phyloP scores from a whole-genome alignment of 2,113 vertebrate genomes.

The Zosterops japonicus region DNA sequence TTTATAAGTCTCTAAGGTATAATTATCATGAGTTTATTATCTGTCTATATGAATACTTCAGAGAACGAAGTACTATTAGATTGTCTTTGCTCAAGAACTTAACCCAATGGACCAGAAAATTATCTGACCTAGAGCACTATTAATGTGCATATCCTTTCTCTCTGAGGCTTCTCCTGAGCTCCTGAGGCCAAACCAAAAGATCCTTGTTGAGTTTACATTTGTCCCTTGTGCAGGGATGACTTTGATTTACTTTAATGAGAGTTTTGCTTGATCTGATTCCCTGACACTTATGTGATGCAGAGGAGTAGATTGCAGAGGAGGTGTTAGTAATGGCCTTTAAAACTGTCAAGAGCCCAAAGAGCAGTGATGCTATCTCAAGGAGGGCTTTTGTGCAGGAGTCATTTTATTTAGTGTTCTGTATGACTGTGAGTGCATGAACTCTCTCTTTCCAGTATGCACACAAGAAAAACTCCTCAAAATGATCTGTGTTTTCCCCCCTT shows the following conservation, averaged over 20 bases:
- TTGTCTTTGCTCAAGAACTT: slow-evolving; percentile 13
- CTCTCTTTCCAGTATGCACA: not conserved
- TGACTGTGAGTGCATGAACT: not conserved
- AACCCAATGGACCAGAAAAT: slow-evolving; percentile 54
- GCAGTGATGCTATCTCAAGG: not conserved
- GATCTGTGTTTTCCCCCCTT: not conserved
- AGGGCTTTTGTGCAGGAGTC: not conserved
- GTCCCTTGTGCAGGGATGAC: not conserved
- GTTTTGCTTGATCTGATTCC: not conserved
- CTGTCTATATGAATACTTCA: slow-evolving; percentile 51
- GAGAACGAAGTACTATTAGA: slow-evolving; percentile 46
- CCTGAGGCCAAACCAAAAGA: not conserved
- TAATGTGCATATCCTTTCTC: not conserved
- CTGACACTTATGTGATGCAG: not conserved
- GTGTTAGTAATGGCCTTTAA: slow-evolving; percentile 16
- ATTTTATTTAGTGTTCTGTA: not conserved
- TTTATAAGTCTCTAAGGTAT: slow-evolving; percentile 27
- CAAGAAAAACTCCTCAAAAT: not conserved
- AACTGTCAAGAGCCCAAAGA: not conserved
- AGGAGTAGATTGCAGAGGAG: slow-evolving; percentile 12
- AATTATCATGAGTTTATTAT: slow-evolving; percentile 59
- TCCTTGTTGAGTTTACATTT: not conserved
- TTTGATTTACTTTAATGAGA: slow-evolving; percentile 1
- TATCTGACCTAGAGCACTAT: not conserved
- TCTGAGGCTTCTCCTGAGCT: not conserved